phyloP scores from a whole-genome alignment of 2,888 invertebrate genomes.

The Aphidius colemani region DNA sequence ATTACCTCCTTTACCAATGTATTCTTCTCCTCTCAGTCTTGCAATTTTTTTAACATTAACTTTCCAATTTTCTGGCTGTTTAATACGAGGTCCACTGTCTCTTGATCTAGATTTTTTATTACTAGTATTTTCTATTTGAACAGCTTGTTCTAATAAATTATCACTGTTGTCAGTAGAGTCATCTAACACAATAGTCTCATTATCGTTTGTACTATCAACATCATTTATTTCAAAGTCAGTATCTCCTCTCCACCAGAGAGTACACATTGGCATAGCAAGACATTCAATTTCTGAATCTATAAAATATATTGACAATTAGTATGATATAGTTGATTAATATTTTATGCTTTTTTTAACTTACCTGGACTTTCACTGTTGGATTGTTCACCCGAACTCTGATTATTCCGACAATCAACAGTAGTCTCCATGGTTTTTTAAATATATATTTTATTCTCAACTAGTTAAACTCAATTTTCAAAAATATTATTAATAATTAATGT shows the following conservation, averaged over 20 bases:
- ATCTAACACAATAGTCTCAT: neutral
- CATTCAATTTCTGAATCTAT: conserved; percentile 24
- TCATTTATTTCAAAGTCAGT: conserved; percentile 17
- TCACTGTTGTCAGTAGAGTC: neutral
- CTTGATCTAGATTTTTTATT: neutral
- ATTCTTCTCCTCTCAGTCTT: conserved; percentile 43
- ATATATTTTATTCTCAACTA: no score
- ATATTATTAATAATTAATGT: no score
- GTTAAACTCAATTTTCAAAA: no score
- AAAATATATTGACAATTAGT: neutral
- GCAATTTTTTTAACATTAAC: conserved; percentile 48
- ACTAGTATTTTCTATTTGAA: neutral
- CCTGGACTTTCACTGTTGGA: no score
- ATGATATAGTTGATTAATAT: no score
- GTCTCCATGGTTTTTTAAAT: no score
- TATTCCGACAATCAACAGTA: no score
- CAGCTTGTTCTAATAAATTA: conserved; percentile 7
- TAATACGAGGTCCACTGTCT: conserved; percentile 34
- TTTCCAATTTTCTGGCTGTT: conserved; percentile 46
- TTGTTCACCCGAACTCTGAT: no score
- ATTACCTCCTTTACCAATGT: conserved; percentile 46
- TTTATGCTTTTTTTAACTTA: no score
- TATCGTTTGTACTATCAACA: neutral
- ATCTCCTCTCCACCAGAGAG: conserved; percentile 33
- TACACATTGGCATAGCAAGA: conserved; percentile 31